Base-by-base conservation (phyloP, 2,797 vertebrate genomes). In the Gobionotothen gibberifrons region DNA sequence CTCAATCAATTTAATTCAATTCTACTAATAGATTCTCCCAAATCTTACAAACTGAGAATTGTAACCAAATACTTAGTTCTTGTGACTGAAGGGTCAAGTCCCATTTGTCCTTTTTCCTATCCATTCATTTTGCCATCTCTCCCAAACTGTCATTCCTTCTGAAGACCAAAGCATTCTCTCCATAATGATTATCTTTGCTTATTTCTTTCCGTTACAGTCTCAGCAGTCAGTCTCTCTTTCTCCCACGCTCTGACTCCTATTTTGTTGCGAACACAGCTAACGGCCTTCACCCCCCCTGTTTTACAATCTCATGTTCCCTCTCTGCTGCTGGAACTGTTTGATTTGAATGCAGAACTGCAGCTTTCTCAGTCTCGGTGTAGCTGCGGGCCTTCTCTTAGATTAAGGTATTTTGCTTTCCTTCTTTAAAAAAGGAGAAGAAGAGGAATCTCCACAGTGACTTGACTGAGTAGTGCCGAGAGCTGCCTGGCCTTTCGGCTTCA, bases 271-370 rank as follows among this genome's bases (percentile, higher is more conserved):
- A 81, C 65, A 78, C 83, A 85, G 72, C 84, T 77, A 40, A 60
- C 36, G 55, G 79, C 79, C 68, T 78, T 84, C 57, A 59, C 63
- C 76, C 48, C 62, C 49, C 78, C 69, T 79, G 62, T 69, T 82
- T 78, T 84, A 58, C 88, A 79, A 75, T 88, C 74, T 84, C 74
- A 79, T 89, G 89, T 85, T 73, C 68, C 69, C 67, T 87, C 52
- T 81, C 56, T 59, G 69, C 81, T 60, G 60, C 77, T 82, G 85
- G 81, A 86, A 80, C 81, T 72, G 69, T 83, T 83, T 89, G 77
- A 92, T 90, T 85, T 90, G 79, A 88, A 89, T 89, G 82, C 82
- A 79, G 75, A 86, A 69, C 80, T 47, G 74, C 69, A 76, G 64
- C 77, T 81, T 86, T 83, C 64, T 80, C 72, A 13, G 60, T 72